Conservation (phyloP, 2,888 invertebrate species). For the Andrena minutula region DNA sequence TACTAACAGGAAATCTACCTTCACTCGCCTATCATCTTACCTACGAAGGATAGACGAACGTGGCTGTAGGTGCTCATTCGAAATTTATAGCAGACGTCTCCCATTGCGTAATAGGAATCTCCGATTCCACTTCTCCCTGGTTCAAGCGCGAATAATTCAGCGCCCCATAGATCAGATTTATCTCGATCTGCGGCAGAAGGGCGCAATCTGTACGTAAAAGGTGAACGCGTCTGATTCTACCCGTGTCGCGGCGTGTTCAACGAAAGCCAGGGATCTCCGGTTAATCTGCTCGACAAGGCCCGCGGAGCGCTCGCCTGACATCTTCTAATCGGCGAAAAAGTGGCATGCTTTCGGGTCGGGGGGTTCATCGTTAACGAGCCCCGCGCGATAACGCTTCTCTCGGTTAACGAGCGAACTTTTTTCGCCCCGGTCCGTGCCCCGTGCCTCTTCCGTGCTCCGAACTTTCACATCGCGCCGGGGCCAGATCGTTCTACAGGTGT, state of each 20-base stretch:
- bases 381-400: slow-evolving; percentile 44
- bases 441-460: slow-evolving; percentile 57
- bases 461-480: slow-evolving; percentile 69
- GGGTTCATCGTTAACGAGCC: slow-evolving; percentile 63
- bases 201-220: background rate
- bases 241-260: slow-evolving; percentile 16
- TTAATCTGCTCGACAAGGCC: slow-evolving; percentile 1
- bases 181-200: background rate
- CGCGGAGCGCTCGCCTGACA: background rate
- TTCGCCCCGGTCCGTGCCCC: slow-evolving; percentile 26
- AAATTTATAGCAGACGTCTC: background rate
- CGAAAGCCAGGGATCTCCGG: slow-evolving; percentile 26
- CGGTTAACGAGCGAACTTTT: slow-evolving; percentile 64
- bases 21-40: background rate
- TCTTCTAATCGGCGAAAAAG: slow-evolving; percentile 46
- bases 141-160: background rate
- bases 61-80: background rate
- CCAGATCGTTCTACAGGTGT: slow-evolving; percentile 70
- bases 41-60: background rate
- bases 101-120: background rate
- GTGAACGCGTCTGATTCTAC: slow-evolving; percentile 1
- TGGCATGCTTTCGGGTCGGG: slow-evolving; percentile 28
- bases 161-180: background rate
- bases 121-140: background rate
- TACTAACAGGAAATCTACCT: no score